Evolutionary conservation across 2,888 invertebrate species (phyloP), one percentile per base, ranked within the genome.

Genomic region (Baccha elongata): DNA sequence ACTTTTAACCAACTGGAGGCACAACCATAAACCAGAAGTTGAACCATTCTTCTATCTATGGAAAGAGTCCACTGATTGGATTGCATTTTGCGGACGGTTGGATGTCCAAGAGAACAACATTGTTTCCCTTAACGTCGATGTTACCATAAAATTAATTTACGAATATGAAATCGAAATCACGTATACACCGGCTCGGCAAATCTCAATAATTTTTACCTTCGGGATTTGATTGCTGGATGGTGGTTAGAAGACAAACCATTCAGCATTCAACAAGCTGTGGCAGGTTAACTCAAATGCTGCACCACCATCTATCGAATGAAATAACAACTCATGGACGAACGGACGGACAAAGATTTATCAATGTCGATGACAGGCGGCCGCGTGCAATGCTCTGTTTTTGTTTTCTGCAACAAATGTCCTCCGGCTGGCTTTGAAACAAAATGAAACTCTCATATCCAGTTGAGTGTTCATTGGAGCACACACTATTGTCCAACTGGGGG

Each of bases 121-220:
- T 50, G 53, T 67, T 68, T 53, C 71, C 71, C 35, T 48, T 40
- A 58, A 8, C 15, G 46, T 40, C 67, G 53, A 68, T 73, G 78
- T 78, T 83, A 68, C 78, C 72, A 78, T 83, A 78, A n/a, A 83
- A 83, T 83, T 78, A 83, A 83, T 83, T 83, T 83, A 62, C 80
- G 55, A 78, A 78, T 78, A 72, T 78, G 72, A 78, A 78, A 83
- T 73, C 78, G 83, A 83, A 83, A 78, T 78, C 83, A 73, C 78
- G 72, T 72, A 83, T n/a, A n/a, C n/a, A n/a, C n/a, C 76, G 69
- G 76, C 67, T 62, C 46, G 64, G 64, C 50, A 62, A 80, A 65
- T 75, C 64, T 35, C 80, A 76, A 76, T 67, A 55, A 75, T 62
- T 71, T 42, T 60, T 81, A 75, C 81, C 71, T 75, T 65, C 80